Percentiles rank a stretch among this genome's conserved stretches.
Evolutionary conservation across 2,888 invertebrate genomes (phyloP).

Genomic region (Tipula vernalis): DNA sequence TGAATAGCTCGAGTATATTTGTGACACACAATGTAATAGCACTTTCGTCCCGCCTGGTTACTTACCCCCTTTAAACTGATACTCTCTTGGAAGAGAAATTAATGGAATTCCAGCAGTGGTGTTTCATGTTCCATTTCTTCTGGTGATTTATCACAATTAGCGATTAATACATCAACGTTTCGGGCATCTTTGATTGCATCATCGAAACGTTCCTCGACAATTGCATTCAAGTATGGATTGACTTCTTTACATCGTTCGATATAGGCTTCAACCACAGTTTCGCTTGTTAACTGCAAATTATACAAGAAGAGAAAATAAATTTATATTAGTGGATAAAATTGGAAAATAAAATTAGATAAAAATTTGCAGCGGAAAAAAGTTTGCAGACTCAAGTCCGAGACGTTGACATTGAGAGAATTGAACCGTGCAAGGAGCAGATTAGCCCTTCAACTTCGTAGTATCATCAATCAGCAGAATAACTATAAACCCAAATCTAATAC

Average conservation of each 20-base stretch:
- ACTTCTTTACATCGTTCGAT: slow-evolving; percentile 65
- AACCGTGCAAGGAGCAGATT: no score
- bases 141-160: slow-evolving; percentile 40
- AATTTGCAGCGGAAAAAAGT: no score
- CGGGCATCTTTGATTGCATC: slow-evolving; percentile 63
- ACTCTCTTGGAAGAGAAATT: slow-evolving; percentile 71
- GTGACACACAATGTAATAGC: slow-evolving; percentile 77
- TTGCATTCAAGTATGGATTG: slow-evolving; percentile 65
- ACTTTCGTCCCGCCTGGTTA: slow-evolving; percentile 61
- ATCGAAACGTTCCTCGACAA: slow-evolving; percentile 66
- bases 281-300: slow-evolving; percentile 48
- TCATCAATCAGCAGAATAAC: no score
- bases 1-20: slow-evolving; percentile 81
- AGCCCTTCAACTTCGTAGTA: no score
- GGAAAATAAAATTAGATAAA: no score
- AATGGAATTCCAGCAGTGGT: slow-evolving; percentile 76
- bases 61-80: slow-evolving; percentile 67
- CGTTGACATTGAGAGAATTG: no score
- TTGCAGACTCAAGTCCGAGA: no score
- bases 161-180: slow-evolving; percentile 54
- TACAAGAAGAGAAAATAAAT: no score
- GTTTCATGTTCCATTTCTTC: slow-evolving; percentile 51
- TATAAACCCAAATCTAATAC: no score
- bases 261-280: slow-evolving; percentile 56
- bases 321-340: no score